Conservation (phyloP, 30 jellyfish, hydroid and myxozoan genomes). For the Euphysa ruthae region DNA sequence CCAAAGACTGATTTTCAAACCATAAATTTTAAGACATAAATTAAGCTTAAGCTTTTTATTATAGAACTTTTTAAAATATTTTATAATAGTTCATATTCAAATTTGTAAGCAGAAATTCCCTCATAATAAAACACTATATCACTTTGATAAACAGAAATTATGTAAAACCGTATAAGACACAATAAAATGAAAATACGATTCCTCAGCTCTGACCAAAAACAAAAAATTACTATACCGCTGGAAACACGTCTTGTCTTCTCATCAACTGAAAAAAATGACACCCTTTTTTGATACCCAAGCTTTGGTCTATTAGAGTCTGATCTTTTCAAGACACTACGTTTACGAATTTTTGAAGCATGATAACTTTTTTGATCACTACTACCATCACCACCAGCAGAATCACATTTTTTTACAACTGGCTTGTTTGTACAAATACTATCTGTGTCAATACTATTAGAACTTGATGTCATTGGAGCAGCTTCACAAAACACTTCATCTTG, state of each 20-base stretch:
- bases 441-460: background rate
- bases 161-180: too few species aligned
- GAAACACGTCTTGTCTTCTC: conserved; percentile 67
- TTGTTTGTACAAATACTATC: background rate
- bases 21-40: too few species aligned
- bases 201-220: too few species aligned
- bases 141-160: too few species aligned
- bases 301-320: conserved; percentile 34
- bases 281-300: conserved; percentile 59
- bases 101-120: too few species aligned
- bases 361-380: background rate
- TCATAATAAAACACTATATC: too few species aligned
- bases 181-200: too few species aligned
- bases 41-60: too few species aligned
- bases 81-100: too few species aligned
- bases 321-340: conserved; percentile 68
- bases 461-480: too few species aligned
- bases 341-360: conserved; percentile 33
- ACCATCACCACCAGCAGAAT: conserved; percentile 11
- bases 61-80: too few species aligned
- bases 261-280: conserved; percentile 79
- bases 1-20: too few species aligned
- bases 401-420: conserved; percentile 8
- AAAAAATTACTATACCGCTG: conserved; percentile 54
- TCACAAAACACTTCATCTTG: conserved; percentile 23